Evolutionary conservation across 2,113 vertebrate species (phyloP), one percentile per base, ranked within the genome.

Genomic region (Myiagra hebetior): DNA sequence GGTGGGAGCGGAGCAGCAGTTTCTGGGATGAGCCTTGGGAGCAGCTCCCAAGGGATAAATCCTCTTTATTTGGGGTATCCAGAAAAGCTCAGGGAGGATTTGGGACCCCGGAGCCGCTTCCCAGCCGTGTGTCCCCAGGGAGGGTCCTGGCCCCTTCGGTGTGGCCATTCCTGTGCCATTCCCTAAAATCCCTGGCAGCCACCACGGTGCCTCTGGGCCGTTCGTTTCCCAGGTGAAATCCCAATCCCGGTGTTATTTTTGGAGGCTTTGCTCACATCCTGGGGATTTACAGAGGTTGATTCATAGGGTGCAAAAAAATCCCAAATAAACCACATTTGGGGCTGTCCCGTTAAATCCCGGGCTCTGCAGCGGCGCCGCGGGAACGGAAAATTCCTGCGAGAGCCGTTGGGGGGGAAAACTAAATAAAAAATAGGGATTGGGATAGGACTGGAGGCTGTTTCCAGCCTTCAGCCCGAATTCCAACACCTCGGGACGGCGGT

Each of bases 391-490:
- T 85, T 93, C 79, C 56, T 31, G 44, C 55, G 63, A 84, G 11
- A 28, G 53, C 68, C 1, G 0, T 20, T 44, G 46, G 20, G 6
- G 10, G 8, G 2, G 2, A 6, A 53, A 52, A 79, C 67, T 5
- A 28, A 21, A 30, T 16, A 35, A 95, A 64, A 47, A 59, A 6
- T 10, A 9, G 42, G 63, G 46, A 20, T 22, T 41, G 59, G 86
- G 79, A 52, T 67, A 85, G 91, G 94, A 91, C 87, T 39, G 27
- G 91, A 69, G 53, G 49, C 26, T 91, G 89, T 92, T 95, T 52
- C 60, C 41, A 89, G 33, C 49, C 73, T 72, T 13, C 89, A 91
- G 87, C 77, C 77, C 6, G 8, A 85, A 95, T 91, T 60, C 93
- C 94, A 89, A 79, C 94, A 94, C 89, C 96, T 95, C 23, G 0